These are phyloP conservation scores for Scopus umbretta DNA, from an alignment of 2,113 vertebrate species.

Conservation along the genomic window DNA sequence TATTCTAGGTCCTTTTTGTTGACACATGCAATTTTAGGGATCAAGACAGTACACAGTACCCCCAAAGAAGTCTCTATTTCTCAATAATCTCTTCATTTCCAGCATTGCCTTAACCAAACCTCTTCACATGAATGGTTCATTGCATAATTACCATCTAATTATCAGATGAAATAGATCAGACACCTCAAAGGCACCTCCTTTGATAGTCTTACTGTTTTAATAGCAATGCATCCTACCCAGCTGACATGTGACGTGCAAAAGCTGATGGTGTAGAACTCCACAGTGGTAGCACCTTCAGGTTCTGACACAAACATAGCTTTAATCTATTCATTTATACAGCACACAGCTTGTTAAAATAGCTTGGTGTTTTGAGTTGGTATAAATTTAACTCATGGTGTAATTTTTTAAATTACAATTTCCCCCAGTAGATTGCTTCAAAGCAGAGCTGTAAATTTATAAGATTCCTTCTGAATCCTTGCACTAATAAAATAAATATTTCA, in stretches of 20 bases:
- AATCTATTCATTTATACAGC: conserved; percentile 55
- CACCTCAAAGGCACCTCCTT: conserved; percentile 2
- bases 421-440: neutral
- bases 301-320: conserved; percentile 39
- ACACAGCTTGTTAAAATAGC: neutral
- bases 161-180: conserved; percentile 3
- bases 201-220: conserved; percentile 7
- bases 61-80: neutral
- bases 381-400: conserved; percentile 31
- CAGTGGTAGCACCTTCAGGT: conserved; percentile 22
- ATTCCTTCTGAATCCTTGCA: neutral
- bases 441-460: neutral
- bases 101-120: neutral
- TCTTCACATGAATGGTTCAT: neutral
- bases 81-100: neutral
- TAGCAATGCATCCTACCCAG: neutral
- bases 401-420: conserved; percentile 21
- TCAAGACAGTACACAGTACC: neutral
- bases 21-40: neutral
- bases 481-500: conserved; percentile 9
- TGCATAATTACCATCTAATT: conserved; percentile 36
- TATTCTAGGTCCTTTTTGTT: neutral
- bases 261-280: conserved; percentile 29
- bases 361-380: neutral
- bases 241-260: neutral